These are phyloP conservation scores for Chlorodrepanis virens DNA, from an alignment of 2,113 vertebrate species.

Conservation along the genomic window DNA sequence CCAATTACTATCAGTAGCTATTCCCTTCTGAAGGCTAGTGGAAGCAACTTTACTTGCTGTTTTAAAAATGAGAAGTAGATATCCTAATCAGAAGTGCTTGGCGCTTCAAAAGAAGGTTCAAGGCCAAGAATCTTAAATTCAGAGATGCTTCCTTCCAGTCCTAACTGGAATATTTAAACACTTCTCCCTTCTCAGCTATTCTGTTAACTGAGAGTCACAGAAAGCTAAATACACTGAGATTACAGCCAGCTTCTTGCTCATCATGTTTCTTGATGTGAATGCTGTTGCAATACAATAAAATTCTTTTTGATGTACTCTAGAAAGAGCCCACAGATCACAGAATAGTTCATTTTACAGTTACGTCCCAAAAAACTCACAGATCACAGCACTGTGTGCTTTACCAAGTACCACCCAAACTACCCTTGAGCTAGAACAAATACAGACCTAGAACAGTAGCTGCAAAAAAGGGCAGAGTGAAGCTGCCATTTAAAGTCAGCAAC, in stretches of 20 bases:
- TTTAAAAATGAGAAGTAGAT: background rate
- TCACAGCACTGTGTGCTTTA: background rate
- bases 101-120: background rate
- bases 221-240: background rate
- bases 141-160: background rate
- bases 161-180: background rate
- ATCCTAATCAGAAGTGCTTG: background rate
- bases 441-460: background rate
- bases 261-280: background rate
- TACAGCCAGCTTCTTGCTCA: background rate
- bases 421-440: background rate
- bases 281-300: background rate
- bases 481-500: background rate
- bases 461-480: background rate
- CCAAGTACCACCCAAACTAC: background rate
- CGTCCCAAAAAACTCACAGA: accelerated
- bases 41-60: background rate
- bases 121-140: background rate
- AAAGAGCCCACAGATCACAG: background rate
- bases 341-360: background rate
- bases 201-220: background rate
- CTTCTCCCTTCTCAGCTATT: background rate
- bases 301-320: background rate
- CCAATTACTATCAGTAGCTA: background rate
- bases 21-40: accelerated